Conservation (phyloP, 1,140 invertebrate genomes). For the Formica exsecta region DNA sequence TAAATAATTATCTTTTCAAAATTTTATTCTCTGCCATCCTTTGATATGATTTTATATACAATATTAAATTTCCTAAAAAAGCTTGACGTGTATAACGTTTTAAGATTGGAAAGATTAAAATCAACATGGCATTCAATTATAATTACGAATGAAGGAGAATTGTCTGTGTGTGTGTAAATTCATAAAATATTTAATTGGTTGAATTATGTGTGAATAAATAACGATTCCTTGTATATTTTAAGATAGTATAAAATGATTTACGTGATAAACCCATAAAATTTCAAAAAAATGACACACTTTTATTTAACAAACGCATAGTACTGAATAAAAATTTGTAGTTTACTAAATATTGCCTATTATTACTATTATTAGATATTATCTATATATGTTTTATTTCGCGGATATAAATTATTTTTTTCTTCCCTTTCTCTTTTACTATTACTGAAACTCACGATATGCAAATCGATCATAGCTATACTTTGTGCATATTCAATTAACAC, state of each 20-base stretch:
- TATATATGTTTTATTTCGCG: background rate
- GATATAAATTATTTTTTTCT: background rate
- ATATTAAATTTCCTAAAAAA: too few species aligned
- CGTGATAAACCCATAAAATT: background rate
- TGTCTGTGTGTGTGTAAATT: background rate
- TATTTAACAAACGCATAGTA: background rate
- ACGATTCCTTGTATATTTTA: background rate
- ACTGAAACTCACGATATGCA: background rate
- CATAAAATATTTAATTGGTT: background rate
- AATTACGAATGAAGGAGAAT: background rate
- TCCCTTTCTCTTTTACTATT: background rate
- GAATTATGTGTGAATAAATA: background rate
- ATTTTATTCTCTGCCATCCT: background rate
- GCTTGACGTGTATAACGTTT: background rate
- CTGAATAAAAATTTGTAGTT: background rate
- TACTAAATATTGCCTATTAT: background rate
- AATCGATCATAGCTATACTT: slow-evolving; percentile 36
- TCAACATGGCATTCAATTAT: background rate
- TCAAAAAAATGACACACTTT: background rate
- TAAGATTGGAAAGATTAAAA: background rate
- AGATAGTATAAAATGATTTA: background rate
- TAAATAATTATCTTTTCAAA: background rate
- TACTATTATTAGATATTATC: background rate
- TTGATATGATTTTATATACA: background rate
- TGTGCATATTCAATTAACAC: slow-evolving; percentile 59